Conservation (phyloP, 53 echinoderm and acorn worm genomes). For the Hippasteria phrygiana region DNA sequence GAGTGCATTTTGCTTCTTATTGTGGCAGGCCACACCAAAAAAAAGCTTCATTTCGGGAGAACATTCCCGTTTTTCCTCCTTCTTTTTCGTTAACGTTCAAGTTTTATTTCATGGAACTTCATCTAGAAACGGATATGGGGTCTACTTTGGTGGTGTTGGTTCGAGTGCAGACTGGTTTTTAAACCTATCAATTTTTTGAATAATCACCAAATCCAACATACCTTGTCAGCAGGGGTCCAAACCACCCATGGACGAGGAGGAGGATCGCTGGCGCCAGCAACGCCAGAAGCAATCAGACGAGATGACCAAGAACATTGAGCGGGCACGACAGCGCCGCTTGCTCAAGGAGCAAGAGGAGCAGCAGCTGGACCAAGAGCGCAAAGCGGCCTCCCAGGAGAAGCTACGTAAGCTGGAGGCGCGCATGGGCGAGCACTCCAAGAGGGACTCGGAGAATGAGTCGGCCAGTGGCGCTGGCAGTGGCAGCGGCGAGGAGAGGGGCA, state of each 20-base stretch:
- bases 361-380: slow-evolving; percentile 39
- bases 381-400: slow-evolving; percentile 75
- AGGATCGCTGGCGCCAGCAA: slow-evolving; percentile 84
- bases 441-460: slow-evolving; percentile 28
- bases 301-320: slow-evolving; percentile 89
- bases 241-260: slow-evolving; percentile 83
- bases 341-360: slow-evolving; percentile 85
- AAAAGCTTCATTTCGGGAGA: no score
- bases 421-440: slow-evolving; percentile 41
- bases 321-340: slow-evolving; percentile 86
- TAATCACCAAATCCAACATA: no score
- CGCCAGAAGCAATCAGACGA: slow-evolving; percentile 86
- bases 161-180: no score
- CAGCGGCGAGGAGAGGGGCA: slow-evolving; percentile 39
- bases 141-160: no score
- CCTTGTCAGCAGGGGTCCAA: slow-evolving; percentile 58
- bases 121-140: no score
- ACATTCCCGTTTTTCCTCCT: no score
- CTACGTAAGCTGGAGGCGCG: slow-evolving; percentile 82
- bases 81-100: no score
- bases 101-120: no score
- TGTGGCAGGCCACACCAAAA: no score
- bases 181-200: no score
- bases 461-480: background rate
- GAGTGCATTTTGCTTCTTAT: no score